Evolutionary conservation across 2,113 vertebrate genomes (phyloP).

Genomic region (Narcine bancroftii): DNA sequence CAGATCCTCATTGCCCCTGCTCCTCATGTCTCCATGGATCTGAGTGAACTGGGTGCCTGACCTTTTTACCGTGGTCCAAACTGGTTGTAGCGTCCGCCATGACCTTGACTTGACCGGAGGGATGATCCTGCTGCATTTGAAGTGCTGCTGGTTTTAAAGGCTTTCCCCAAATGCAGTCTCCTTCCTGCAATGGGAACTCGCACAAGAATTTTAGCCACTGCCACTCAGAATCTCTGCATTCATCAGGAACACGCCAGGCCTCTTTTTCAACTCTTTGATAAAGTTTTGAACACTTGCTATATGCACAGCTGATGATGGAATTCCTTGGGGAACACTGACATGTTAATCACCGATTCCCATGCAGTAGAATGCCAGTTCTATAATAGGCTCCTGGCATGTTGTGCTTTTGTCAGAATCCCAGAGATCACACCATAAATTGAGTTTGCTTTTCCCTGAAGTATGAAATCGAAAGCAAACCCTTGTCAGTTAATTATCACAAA

Average conservation of each 20-base stretch:
- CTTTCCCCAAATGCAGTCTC: background rate
- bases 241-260: no score
- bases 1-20: background rate
- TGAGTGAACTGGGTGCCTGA: background rate
- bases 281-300: background rate
- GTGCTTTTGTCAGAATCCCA: background rate
- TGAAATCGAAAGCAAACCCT: constrained; percentile 6
- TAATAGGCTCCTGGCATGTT: background rate
- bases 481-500: background rate
- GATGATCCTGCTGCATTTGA: background rate
- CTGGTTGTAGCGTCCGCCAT: background rate
- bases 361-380: background rate
- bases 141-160: background rate
- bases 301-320: background rate
- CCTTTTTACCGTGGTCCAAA: background rate
- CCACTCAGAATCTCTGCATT: background rate
- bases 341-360: background rate
- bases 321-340: background rate
- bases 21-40: background rate
- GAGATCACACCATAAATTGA: background rate
- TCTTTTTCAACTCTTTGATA: background rate
- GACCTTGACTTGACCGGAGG: background rate
- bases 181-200: background rate
- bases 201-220: background rate
- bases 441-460: background rate